Percentiles rank a stretch among this genome's conserved stretches.
phyloP scores from a whole-genome alignment of 2,888 invertebrate genomes.

The Drosophila parthenogenetica region DNA sequence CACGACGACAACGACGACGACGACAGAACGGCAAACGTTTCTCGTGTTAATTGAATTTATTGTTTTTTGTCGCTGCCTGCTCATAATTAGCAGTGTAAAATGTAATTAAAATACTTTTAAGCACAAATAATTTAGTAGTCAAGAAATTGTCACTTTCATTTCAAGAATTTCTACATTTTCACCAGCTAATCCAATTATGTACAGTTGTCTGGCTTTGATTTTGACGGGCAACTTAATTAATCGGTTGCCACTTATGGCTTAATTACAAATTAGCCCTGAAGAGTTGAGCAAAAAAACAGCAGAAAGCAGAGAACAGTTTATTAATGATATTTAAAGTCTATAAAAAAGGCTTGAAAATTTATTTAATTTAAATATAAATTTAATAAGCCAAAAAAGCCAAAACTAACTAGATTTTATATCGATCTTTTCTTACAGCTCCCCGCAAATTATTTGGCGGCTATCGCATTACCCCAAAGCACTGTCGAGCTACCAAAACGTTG shows the following conservation, averaged over 20 bases:
- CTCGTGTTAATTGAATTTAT: constrained; percentile 70
- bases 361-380: neutral
- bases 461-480: constrained; percentile 92
- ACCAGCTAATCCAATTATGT: constrained; percentile 65
- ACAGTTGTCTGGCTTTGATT: constrained; percentile 64
- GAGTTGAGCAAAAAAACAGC: neutral
- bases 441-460: constrained; percentile 94
- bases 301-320: neutral
- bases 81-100: constrained; percentile 61
- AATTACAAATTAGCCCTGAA: constrained; percentile 3
- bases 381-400: neutral
- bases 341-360: neutral
- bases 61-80: constrained; percentile 17
- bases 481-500: constrained; percentile 89
- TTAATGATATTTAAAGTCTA: neutral
- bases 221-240: constrained; percentile 25
- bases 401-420: neutral
- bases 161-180: constrained; percentile 67
- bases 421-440: constrained; percentile 82
- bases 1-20: constrained; percentile 23
- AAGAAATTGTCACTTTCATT: constrained; percentile 73
- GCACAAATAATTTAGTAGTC: constrained; percentile 28
- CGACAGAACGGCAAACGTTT: constrained; percentile 48
- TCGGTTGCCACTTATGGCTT: neutral
- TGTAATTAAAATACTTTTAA: constrained; percentile 36